A percentile compares a stretch with the other conserved stretches of the same genome.
These are phyloP conservation scores for Halesus radiatus DNA, from an alignment of 1,140 invertebrate species.

Conservation along the genomic window DNA sequence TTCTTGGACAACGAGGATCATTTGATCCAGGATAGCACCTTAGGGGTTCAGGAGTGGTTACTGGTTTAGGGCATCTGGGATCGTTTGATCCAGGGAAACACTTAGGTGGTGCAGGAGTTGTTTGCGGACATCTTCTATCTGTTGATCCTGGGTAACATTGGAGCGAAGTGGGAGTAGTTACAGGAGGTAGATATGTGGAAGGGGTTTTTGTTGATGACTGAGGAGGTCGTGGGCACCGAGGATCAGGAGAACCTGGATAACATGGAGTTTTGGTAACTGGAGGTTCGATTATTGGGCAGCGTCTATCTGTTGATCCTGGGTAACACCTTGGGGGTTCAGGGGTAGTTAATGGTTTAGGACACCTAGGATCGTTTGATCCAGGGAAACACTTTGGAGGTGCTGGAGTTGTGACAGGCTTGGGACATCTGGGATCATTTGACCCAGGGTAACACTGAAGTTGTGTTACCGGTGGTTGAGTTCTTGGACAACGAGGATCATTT, in stretches of 20 bases:
- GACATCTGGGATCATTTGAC: slow-evolving; percentile 63
- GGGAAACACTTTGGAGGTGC: slow-evolving; percentile 54
- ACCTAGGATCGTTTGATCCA: too few relatives aligned
- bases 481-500: slow-evolving; percentile 62
- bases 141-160: too few relatives aligned
- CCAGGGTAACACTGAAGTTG: slow-evolving; percentile 60
- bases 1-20: too few relatives aligned
- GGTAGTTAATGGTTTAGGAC: slow-evolving; percentile 37
- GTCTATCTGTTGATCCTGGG: slow-evolving; percentile 61
- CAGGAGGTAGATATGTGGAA: slow-evolving; percentile 40
- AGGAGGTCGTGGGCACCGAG: background rate
- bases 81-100: slow-evolving; percentile 58
- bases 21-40: too few relatives aligned
- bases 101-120: too few relatives aligned
- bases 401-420: slow-evolving; percentile 56
- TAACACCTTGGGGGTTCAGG: slow-evolving; percentile 53
- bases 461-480: slow-evolving; percentile 58
- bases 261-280: slow-evolving; percentile 55
- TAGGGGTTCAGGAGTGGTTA: too few relatives aligned
- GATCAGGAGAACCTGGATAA: slow-evolving; percentile 54
- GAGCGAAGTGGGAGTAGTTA: too few relatives aligned
- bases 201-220: slow-evolving; percentile 50
- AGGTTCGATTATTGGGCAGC: slow-evolving; percentile 60
- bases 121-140: too few relatives aligned
- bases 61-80: background rate